Conservation (phyloP, 2,888 invertebrate species). For the Cistogaster globosa region DNA sequence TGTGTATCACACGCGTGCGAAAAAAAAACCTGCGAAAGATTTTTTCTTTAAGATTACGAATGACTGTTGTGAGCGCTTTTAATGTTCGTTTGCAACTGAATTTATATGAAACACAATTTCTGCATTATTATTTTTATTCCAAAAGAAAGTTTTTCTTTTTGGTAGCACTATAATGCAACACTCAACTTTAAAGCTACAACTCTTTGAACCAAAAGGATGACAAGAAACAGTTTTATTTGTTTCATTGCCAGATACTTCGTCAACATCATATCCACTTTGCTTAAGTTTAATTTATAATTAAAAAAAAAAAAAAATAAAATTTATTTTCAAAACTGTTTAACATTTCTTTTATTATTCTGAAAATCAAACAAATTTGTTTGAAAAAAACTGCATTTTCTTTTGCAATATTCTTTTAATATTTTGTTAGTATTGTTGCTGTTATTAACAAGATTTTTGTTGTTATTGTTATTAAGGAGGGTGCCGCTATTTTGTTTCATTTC, state of each 20-base stretch:
- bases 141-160: constrained; percentile 21
- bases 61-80: constrained; percentile 69
- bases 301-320: too few relatives aligned
- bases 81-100: constrained; percentile 72
- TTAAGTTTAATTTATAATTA: neutral
- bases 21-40: constrained; percentile 52
- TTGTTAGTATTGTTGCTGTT: constrained; percentile 26
- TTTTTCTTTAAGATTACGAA: neutral
- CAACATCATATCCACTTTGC: neutral
- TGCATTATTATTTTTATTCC: constrained; percentile 64
- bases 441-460: neutral
- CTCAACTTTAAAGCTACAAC: constrained; percentile 34
- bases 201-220: constrained; percentile 14
- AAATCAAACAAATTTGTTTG: neutral
- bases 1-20: constrained; percentile 66
- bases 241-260: constrained; percentile 41
- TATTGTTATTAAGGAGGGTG: constrained; percentile 54
- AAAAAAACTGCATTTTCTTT: constrained; percentile 40
- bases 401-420: constrained; percentile 44
- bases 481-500: constrained; percentile 63
- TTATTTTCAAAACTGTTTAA: too few relatives aligned
- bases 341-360: neutral
- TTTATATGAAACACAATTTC: constrained; percentile 67
- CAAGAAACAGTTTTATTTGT: constrained; percentile 38
- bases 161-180: constrained; percentile 38